Conservation (phyloP, 2,888 invertebrate species). For the Machimus rusticus region DNA sequence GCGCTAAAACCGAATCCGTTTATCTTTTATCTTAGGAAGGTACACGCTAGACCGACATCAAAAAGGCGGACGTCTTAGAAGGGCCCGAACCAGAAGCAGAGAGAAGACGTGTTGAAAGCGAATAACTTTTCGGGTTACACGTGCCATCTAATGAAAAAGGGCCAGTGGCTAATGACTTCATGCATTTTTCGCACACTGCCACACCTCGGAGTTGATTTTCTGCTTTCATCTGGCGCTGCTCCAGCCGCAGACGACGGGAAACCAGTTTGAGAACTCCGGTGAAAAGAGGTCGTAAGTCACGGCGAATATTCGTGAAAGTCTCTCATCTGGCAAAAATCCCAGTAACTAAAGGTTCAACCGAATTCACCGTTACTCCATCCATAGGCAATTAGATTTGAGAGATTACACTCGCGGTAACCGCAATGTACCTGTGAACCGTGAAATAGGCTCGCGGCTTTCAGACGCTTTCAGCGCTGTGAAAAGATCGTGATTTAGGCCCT, state of each 20-base stretch:
- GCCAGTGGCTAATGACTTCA: not conserved
- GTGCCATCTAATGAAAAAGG: not conserved
- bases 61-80: not conserved
- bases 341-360: not conserved
- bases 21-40: not conserved
- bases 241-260: not conserved
- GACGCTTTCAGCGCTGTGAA: not conserved
- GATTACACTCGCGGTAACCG: not conserved
- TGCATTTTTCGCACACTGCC: not conserved
- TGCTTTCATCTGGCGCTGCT: not conserved
- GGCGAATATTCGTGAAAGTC: slow-evolving; percentile 27
- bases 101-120: not conserved
- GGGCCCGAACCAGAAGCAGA: not conserved
- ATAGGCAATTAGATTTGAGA: not conserved
- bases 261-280: not conserved
- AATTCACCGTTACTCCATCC: not conserved
- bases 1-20: not conserved
- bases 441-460: not conserved
- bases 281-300: slow-evolving; percentile 22
- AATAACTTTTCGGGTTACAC: not conserved
- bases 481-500: not conserved
- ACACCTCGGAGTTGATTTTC: not conserved
- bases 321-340: slow-evolving; percentile 16
- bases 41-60: not conserved
- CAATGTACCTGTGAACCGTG: not conserved